phyloP scores from a whole-genome alignment of 2,797 vertebrate species.

The Lophotriccus pileatus region DNA sequence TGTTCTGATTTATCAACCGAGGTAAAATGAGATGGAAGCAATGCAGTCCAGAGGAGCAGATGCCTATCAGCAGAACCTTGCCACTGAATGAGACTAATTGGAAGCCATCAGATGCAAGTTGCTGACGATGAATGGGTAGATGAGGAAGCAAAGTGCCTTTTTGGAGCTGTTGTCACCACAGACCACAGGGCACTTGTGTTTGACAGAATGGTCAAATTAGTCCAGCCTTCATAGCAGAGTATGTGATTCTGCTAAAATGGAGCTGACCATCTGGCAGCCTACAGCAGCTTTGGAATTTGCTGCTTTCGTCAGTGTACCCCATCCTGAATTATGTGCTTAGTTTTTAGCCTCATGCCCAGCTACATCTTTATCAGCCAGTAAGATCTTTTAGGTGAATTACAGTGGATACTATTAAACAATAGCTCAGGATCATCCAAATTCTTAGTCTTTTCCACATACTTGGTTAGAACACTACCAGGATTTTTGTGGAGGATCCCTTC shows the following conservation, averaged over 20 bases:
- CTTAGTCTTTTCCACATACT: neutral
- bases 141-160: neutral
- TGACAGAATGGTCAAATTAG: neutral
- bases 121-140: neutral
- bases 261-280: neutral
- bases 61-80: slow-evolving; percentile 16
- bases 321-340: neutral
- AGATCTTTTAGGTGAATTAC: neutral
- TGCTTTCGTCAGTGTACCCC: neutral
- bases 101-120: neutral
- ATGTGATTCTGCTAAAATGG: neutral
- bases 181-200: neutral
- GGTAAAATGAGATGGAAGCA: slow-evolving; percentile 24
- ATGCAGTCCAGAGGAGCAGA: neutral
- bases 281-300: neutral
- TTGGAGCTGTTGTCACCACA: neutral
- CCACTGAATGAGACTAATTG: neutral
- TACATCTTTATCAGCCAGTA: neutral
- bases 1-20: slow-evolving; percentile 7
- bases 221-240: neutral
- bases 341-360: neutral
- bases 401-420: neutral
- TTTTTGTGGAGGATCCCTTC: neutral
- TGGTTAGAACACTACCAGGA: neutral
- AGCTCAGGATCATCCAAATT: neutral